Evolutionary conservation across 2,888 invertebrate species (phyloP).

Genomic region (Acrobasis consociella): DNA sequence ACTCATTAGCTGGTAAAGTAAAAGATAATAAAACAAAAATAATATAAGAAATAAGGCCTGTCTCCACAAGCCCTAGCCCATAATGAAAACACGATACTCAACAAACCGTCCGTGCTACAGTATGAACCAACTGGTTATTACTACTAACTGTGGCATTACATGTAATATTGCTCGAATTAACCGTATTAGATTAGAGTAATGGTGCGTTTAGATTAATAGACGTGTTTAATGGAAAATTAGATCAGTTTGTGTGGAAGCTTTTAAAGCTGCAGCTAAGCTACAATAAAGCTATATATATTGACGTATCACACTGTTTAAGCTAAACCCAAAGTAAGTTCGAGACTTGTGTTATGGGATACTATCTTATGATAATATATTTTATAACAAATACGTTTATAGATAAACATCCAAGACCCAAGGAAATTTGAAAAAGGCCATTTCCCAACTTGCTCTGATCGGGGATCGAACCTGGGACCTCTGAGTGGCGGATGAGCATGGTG

Average conservation of each 20-base stretch:
- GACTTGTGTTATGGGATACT: too few species aligned
- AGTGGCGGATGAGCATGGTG: too few species aligned
- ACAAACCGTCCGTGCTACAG: slow-evolving; percentile 3
- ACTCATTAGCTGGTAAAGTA: neutral
- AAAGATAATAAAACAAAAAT: neutral
- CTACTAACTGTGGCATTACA: slow-evolving; percentile 2
- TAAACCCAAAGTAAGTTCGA: too few species aligned
- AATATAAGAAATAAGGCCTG: neutral
- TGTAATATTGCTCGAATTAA: slow-evolving; percentile 7
- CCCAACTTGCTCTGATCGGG: too few species aligned
- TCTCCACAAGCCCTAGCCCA: neutral
- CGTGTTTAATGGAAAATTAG: neutral
- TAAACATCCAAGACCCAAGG: too few species aligned
- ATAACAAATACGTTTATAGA: too few species aligned
- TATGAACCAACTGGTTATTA: neutral
- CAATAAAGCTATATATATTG: too few species aligned
- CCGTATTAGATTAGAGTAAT: slow-evolving; percentile 10
- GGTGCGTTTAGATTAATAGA: slow-evolving; percentile 1
- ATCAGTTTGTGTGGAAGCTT: neutral
- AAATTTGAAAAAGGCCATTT: too few species aligned
- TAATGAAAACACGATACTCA: slow-evolving; percentile 6
- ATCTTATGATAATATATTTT: too few species aligned
- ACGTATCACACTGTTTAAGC: too few species aligned
- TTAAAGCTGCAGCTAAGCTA: too few species aligned
- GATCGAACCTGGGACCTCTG: too few species aligned